phyloP scores from a whole-genome alignment of 1,140 invertebrate species.

The Lepidurus apus region DNA sequence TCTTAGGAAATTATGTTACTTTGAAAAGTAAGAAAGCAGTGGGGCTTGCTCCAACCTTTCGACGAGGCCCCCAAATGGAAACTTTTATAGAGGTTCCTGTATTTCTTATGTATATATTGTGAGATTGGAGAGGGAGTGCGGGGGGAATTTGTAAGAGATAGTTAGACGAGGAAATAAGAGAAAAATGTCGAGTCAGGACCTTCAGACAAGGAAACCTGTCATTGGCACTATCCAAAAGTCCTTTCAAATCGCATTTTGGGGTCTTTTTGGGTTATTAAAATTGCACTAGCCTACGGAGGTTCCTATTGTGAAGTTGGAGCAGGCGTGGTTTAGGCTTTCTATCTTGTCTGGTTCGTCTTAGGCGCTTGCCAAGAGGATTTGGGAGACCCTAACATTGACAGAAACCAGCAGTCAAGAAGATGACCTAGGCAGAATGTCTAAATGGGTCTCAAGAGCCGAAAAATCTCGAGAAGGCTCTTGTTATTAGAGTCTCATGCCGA shows the following conservation, averaged over 20 bases:
- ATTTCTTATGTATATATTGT: constrained; percentile 10
- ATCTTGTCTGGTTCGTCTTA: not conserved
- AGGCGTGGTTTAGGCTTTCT: not conserved
- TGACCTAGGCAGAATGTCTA: not conserved
- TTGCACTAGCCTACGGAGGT: constrained; percentile 7
- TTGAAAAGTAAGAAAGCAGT: not conserved
- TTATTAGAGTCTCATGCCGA: constrained; percentile 6
- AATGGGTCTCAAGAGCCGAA: not conserved
- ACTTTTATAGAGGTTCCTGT: not conserved
- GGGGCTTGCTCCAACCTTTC: constrained; percentile 10
- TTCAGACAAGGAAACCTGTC: constrained; percentile 8
- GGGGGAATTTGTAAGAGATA: not conserved
- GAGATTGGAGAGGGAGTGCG: not conserved
- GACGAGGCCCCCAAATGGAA: not conserved
- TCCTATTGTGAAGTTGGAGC: not conserved
- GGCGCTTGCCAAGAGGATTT: not conserved
- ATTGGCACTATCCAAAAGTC: not conserved
- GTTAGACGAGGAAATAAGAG: not conserved
- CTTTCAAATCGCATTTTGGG: constrained; percentile 18
- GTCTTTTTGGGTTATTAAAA: constrained; percentile 10
- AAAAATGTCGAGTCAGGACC: not conserved
- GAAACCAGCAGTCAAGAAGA: not conserved
- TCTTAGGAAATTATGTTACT: not conserved
- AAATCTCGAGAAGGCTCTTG: constrained; percentile 1
- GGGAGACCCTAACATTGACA: not conserved